These are phyloP conservation scores for Philaethria dido DNA, from an alignment of 2,888 invertebrate species.

Conservation along the genomic window DNA sequence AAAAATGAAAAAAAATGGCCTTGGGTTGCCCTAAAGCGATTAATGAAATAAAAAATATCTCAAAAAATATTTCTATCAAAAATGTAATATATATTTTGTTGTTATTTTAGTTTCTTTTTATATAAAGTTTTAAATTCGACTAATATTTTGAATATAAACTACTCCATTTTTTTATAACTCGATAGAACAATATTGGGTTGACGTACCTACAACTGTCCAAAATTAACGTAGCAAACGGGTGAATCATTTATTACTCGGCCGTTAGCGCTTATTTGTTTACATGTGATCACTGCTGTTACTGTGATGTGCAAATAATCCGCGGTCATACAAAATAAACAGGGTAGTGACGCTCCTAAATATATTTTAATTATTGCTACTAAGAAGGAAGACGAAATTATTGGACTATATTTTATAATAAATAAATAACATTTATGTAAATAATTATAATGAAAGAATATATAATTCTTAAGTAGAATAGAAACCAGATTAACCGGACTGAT, in stretches of 20 bases:
- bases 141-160: not conserved
- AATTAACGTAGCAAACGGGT: constrained; percentile 52
- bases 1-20: too few species aligned
- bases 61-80: not conserved
- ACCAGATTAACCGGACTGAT: too few species aligned
- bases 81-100: not conserved
- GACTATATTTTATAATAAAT: not conserved
- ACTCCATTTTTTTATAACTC: constrained; percentile 16
- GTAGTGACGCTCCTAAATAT: not conserved
- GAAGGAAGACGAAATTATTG: not conserved
- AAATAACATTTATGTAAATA: too few species aligned
- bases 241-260: constrained; percentile 48
- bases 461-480: too few species aligned
- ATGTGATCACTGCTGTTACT: constrained; percentile 14
- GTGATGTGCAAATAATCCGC: constrained; percentile 13
- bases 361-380: not conserved
- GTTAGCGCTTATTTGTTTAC: constrained; percentile 37
- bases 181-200: constrained; percentile 11
- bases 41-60: too few species aligned
- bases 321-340: constrained; percentile 2
- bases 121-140: too few species aligned
- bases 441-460: too few species aligned
- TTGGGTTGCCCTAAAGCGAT: too few species aligned
- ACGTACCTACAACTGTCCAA: constrained; percentile 36
- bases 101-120: too few species aligned